Base-by-base conservation (phyloP, 2,888 invertebrate species). In the Drosophila demipolita region DNA sequence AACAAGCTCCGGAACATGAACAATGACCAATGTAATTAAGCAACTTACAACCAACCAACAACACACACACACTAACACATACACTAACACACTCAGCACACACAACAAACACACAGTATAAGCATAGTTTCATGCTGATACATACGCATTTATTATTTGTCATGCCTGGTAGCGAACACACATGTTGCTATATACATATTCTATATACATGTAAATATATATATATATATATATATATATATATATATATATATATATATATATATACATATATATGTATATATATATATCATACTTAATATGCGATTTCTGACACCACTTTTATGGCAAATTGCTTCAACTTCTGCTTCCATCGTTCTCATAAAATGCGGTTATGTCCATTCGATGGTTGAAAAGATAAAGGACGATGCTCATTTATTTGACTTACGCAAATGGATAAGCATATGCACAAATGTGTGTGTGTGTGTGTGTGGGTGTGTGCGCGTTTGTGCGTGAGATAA, bases 321-420 rank as follows among this genome's bases (percentile, higher is more conserved):
- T 83, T 76, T 72, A 76, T 82, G 83, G 73, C 26, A 26, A 12
- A 29, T 17, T 5, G 53, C 32, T 40, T 26, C 11, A 33, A 20
- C 32, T 32, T 57, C 1, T n/a, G 12, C 40, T 40, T n/a, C 12
- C 38, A 60, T 65, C 53, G 60, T 36, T 40, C 36, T 48, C 77
- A 81, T 81, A 75, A 80, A 83, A 79, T 84, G 68, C 62, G 53
- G 64, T 35, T 76, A 60, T 72, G 76, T 66, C 75, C 82, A 66
- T 69, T 80, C 80, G 82, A 82, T 79, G 77, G 55, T 48, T 59
- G 26, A 66, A 75, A 69, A 77, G 74, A 74, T 74, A 75, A 81
- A 77, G 87, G 73, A 75, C 85, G 73, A 72, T 77, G 86, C 73
- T 85, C 85, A 87, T 85, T 85, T 85, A 87, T 85, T 87, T 87